Conservation (phyloP, 2,113 vertebrate species). For the Haemorhous mexicanus region DNA sequence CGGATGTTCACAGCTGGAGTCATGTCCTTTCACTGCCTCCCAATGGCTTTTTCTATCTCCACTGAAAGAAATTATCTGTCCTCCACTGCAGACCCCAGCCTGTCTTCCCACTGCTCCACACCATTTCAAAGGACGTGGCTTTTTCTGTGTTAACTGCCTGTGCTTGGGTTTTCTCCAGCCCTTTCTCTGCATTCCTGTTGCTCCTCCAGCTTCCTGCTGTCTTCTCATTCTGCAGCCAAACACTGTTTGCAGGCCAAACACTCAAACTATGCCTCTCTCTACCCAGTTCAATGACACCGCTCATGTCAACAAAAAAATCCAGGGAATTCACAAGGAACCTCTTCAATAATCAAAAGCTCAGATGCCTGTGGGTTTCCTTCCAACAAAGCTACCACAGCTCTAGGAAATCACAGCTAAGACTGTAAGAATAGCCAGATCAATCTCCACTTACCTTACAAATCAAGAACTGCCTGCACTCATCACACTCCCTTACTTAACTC, state of each 20-base stretch:
- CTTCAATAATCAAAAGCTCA: slow-evolving; percentile 21
- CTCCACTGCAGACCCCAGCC: background rate
- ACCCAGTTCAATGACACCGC: background rate
- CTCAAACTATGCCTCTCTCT: background rate
- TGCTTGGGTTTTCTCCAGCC: background rate
- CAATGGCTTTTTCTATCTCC: background rate
- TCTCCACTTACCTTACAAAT: slow-evolving; percentile 14
- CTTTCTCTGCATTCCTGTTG: background rate
- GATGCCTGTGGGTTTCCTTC: background rate
- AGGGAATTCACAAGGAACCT: background rate
- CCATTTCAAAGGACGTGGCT: background rate
- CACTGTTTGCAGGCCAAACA: background rate
- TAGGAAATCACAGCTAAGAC: background rate
- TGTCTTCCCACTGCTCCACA: background rate
- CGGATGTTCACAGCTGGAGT: background rate
- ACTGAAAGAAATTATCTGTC: background rate
- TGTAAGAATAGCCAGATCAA: background rate
- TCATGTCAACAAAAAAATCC: background rate
- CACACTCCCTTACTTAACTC: background rate
- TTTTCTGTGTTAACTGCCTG: background rate
- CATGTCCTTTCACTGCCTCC: background rate
- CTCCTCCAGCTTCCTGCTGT: background rate
- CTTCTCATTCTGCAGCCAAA: background rate
- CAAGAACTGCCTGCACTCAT: background rate
- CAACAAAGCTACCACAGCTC: background rate